phyloP scores from a whole-genome alignment of 2,888 invertebrate genomes.

The Eupithecia inturbata region DNA sequence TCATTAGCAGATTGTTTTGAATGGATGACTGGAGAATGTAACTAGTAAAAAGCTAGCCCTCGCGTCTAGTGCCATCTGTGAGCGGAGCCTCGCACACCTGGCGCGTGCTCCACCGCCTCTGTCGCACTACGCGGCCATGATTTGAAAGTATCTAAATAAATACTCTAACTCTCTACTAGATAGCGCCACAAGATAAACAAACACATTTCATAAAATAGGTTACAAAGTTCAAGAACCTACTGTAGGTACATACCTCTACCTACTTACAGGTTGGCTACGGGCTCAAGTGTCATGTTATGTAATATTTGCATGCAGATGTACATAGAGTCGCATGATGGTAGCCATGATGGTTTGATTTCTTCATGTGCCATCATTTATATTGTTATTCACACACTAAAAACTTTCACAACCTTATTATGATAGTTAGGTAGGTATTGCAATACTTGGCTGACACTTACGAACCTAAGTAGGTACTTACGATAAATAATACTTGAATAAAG shows the following conservation, averaged over 20 bases:
- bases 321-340: too few relatives aligned
- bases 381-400: not conserved
- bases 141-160: conserved; percentile 10
- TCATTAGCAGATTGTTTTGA: not conserved
- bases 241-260: not conserved
- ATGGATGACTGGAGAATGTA: not conserved
- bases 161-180: conserved; percentile 10
- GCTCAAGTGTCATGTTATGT: not conserved
- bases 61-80: conserved; percentile 1
- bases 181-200: conserved; percentile 20
- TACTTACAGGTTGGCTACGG: too few relatives aligned
- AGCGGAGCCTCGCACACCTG: not conserved
- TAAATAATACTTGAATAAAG: too few relatives aligned
- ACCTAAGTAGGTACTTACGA: not conserved
- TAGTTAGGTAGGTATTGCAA: not conserved
- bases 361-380: not conserved
- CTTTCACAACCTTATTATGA: not conserved
- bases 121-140: not conserved
- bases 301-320: not conserved
- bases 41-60: not conserved
- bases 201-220: not conserved
- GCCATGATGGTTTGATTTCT: not conserved
- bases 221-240: not conserved
- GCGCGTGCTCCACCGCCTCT: too few relatives aligned
- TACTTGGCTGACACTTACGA: not conserved